A percentile compares a stretch with the other conserved stretches of the same genome.
Evolutionary conservation across 2,113 vertebrate genomes (phyloP).

Genomic region (Thoracochromis brauschi): DNA sequence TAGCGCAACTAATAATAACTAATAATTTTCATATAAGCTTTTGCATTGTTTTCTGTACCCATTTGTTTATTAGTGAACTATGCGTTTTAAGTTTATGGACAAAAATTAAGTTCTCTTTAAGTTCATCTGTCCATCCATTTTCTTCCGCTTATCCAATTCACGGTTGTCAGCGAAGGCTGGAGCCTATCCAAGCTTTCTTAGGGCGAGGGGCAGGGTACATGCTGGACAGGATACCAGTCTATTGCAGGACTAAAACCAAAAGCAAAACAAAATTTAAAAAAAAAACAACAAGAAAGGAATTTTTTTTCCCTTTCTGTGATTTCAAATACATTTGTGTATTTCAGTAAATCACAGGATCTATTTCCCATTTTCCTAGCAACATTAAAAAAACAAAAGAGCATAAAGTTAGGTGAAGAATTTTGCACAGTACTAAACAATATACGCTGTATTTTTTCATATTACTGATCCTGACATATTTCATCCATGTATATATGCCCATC

Average conservation of each 20-base stretch:
- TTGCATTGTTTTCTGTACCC: neutral
- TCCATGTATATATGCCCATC: neutral
- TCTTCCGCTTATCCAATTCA: neutral
- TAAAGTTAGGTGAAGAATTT: neutral
- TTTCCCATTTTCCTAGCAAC: neutral
- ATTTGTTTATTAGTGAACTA: neutral
- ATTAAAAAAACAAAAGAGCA: neutral
- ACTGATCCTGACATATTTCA: neutral
- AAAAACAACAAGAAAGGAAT: neutral
- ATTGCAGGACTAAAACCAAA: neutral
- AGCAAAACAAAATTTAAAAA: fast-evolving
- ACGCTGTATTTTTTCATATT: neutral
- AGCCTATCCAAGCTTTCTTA: neutral
- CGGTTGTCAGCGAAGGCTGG: neutral
- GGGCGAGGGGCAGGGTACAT: neutral
- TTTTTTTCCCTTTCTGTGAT: neutral
- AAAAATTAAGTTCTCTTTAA: neutral
- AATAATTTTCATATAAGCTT: neutral
- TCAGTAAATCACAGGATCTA: neutral
- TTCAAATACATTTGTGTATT: neutral
- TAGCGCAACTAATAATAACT: neutral
- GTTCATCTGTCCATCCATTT: neutral
- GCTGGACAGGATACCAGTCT: neutral
- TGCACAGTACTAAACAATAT: neutral
- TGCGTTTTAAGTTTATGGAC: neutral